Percentiles rank a stretch among this genome's conserved stretches.
Conservation (phyloP, 2,113 vertebrate species). For the Osmerus eperlanus region DNA sequence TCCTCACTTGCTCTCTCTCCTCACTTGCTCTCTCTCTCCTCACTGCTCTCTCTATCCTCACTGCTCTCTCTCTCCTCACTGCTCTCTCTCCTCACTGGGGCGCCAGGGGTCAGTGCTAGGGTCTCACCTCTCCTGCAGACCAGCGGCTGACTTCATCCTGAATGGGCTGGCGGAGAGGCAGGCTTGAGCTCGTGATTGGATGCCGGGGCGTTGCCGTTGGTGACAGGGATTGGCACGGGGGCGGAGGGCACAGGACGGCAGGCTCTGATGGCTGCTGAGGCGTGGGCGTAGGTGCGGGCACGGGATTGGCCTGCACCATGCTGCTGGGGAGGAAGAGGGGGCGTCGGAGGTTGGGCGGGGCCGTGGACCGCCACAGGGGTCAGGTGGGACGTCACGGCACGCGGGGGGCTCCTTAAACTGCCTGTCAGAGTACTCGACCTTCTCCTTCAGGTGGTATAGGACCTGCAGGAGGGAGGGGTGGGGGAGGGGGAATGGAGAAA, state of each 20-base stretch:
- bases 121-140: constrained; percentile 50
- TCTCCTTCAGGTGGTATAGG: constrained; percentile 90
- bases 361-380: constrained; percentile 68
- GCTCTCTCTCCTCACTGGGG: not conserved
- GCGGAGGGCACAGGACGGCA: constrained; percentile 39
- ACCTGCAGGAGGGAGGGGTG: constrained; percentile 72
- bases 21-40: too few relatives aligned
- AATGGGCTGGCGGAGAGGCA: constrained; percentile 77
- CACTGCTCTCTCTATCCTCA: too few relatives aligned
- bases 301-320: constrained; percentile 85
- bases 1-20: too few relatives aligned
- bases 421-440: constrained; percentile 80
- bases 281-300: constrained; percentile 69
- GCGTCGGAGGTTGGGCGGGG: constrained; percentile 54
- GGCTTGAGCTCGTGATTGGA: constrained; percentile 72
- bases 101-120: too few relatives aligned
- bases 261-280: constrained; percentile 52
- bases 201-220: constrained; percentile 28
- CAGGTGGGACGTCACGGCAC: constrained; percentile 78
- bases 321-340: constrained; percentile 71
- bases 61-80: too few relatives aligned
- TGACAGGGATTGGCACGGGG: constrained; percentile 29
- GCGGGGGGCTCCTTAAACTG: constrained; percentile 81
- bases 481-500: not conserved
- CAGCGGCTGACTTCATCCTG: constrained; percentile 92